Percentiles rank a stretch among this genome's conserved stretches.
Evolutionary conservation across 2,888 invertebrate species (phyloP).

Genomic region (Diplazon laetatorius): DNA sequence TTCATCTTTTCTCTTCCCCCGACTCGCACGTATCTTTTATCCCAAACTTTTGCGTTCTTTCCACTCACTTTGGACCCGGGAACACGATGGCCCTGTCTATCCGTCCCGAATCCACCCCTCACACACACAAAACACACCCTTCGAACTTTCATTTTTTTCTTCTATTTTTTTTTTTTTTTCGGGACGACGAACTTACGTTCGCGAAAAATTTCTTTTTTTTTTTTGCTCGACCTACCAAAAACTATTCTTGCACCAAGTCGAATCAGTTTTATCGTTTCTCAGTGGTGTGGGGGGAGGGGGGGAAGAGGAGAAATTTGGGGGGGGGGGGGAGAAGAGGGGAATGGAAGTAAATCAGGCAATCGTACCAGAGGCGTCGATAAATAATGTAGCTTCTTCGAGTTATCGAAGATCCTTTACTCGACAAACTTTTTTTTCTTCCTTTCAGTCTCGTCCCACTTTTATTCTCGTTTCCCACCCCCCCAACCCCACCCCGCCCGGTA

Average conservation of each 20-base stretch:
- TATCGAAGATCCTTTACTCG: conserved; percentile 16
- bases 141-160: conserved; percentile 30
- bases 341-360: conserved; percentile 17
- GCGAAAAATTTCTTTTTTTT: conserved; percentile 5
- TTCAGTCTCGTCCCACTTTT: not conserved
- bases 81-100: too few relatives aligned
- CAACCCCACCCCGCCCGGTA: not conserved
- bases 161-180: conserved; percentile 18
- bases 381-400: conserved; percentile 41
- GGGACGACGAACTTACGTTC: too few relatives aligned
- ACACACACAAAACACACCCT: too few relatives aligned
- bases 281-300: too few relatives aligned
- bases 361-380: conserved; percentile 37
- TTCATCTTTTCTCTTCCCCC: conserved; percentile 9
- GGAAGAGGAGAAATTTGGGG: too few relatives aligned
- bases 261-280: conserved; percentile 46
- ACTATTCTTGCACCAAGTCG: not conserved
- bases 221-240: conserved; percentile 1
- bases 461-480: not conserved
- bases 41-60: too few relatives aligned
- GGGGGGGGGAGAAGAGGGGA: not conserved
- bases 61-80: too few relatives aligned
- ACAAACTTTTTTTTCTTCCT: conserved; percentile 4
- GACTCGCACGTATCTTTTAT: too few relatives aligned
- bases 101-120: too few relatives aligned